Evolutionary conservation across 1,140 invertebrate species (phyloP), one percentile per base, ranked within the genome.

Genomic region (Tribolium castaneum): DNA sequence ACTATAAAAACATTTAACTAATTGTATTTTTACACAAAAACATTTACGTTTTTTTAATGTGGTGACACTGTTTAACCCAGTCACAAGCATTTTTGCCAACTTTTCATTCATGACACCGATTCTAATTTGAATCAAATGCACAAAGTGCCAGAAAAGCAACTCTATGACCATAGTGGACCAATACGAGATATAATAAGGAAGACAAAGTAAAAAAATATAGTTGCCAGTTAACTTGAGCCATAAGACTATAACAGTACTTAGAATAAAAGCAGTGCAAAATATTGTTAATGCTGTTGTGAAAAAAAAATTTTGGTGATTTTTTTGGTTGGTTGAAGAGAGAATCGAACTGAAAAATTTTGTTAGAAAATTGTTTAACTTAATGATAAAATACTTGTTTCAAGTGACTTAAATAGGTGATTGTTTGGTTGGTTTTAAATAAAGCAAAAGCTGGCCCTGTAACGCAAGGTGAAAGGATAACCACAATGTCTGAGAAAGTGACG

Each of bases 81-180:
- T 19, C 25, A 30, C 25, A 45, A 45, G 0, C 39, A 45, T 45
- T 6, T 45, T 45, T 2, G 39, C 9, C 39, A 45, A n/a, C 9
- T 10, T 45, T 45, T 50, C 12, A 19, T 72, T 72, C 1, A 72
- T 35, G 0, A 10, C n/a, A 13, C n/a, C 7, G 6, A 72, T 9
- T 19, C 45, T 50, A 50, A 16, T 25, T 50, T 12, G 49, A 3
- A 72, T 72, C 12, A 39, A 10, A 13, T 52, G 70, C 7, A 72
- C 70, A 25, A 19, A 50, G n/a, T 72, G 50, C 70, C 70, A 72
- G n/a, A 45, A 72, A 19, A 22, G 12, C 14, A 72, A 35, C 16
- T 72, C 70, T 19, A 50, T 19, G 6, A 50, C 22, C 5, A 72
- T 10, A 10, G 70, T 72, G 14, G 22, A 72, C 35, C 16, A 50